Evolutionary conservation across 2,888 invertebrate species (phyloP).

Genomic region (Latheticus oryzae): DNA sequence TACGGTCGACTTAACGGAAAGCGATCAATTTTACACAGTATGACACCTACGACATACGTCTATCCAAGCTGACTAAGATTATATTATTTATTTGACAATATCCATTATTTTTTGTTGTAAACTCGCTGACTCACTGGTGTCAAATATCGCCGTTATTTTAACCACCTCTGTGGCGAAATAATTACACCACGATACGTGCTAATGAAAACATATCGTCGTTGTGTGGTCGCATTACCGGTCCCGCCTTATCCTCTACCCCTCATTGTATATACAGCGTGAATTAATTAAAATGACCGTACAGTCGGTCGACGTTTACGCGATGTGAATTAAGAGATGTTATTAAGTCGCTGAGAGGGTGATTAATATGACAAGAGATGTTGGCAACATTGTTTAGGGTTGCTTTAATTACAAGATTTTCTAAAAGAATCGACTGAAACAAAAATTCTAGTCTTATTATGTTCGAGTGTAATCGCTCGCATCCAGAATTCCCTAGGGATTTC

Average conservation of each 20-base stretch:
- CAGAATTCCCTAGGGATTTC: no score
- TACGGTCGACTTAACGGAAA: constrained; percentile 32
- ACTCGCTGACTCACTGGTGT: neutral
- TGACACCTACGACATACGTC: neutral
- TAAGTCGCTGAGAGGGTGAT: constrained; percentile 33
- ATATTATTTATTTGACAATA: no score
- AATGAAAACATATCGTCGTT: constrained; percentile 34
- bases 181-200: constrained; percentile 34
- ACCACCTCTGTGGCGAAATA: constrained; percentile 21
- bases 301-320: constrained; percentile 19
- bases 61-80: no score
- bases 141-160: constrained; percentile 7
- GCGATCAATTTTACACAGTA: constrained; percentile 23
- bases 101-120: neutral
- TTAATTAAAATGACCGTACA: constrained; percentile 39
- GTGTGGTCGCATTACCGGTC: constrained; percentile 19
- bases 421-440: no score
- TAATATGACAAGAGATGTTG: constrained; percentile 35
- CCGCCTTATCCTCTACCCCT: neutral
- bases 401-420: no score
- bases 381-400: no score
- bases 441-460: no score
- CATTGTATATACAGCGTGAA: constrained; percentile 31
- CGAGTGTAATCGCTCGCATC: no score
- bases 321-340: constrained; percentile 24